Evolutionary conservation across 2,113 vertebrate genomes (phyloP), one percentile per base, ranked within the genome.

Genomic region (Corythornis cristatus): DNA sequence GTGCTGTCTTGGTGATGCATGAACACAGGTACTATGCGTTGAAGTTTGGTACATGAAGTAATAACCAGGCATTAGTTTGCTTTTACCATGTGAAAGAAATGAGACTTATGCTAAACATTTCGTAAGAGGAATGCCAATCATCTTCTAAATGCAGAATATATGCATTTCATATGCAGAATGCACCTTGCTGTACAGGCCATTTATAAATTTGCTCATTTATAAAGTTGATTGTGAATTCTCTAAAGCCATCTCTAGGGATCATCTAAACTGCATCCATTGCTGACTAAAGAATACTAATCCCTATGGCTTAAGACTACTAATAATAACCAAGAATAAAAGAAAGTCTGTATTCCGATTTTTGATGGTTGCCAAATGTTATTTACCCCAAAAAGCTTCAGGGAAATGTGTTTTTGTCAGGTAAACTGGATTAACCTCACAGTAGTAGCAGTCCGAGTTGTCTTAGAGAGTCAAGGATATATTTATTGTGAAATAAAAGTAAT

Each of bases 101-200:
- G 12, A 77, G 25, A 62, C 12, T 71, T n/a, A 17, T 8, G 72
- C 48, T 14, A 35, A 86, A 12, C 18, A 42, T 11, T 31, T 88
- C 68, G 61, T 50, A 79, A 82, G 50, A 87, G 17, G 28, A 87
- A 84, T 76, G 54, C 4, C 42, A 76, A 12, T 82, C 48, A 86
- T 68, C 35, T 75, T 64, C 54, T 61, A 46, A 68, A 66, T 40
- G 62, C 31, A 58, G 50, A 73, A 13, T 64, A 37, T 66, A 46
- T 54, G 26, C 15, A 62, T 73, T 73, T 90, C 62, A 75, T 93
- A 89, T 0, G 2, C 58, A 73, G 45, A 76, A 46, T 54, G 66
- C 73, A 88, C 79, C 92, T 89, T 82, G 78, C 89, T 93, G 90
- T 82, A 83, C 64, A 82, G 89, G 75, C 84, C 83, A 90, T 83